Conservation (phyloP, 2,888 invertebrate genomes). For the Phaonia tiefii region DNA sequence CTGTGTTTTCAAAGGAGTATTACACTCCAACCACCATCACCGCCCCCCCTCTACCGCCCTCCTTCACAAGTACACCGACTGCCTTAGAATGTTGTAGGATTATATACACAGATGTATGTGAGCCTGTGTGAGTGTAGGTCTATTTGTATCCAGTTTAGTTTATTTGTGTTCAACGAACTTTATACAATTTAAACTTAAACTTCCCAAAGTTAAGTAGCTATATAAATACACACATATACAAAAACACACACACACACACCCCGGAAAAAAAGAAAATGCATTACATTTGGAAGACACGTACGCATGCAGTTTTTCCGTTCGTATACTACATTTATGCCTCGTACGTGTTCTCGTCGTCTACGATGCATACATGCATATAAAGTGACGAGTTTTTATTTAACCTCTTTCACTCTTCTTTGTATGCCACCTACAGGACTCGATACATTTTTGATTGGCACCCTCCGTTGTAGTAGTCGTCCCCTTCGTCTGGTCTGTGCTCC, state of each 20-base stretch:
- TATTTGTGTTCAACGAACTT: constrained; percentile 65
- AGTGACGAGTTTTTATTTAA: constrained; percentile 31
- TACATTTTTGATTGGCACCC: background rate
- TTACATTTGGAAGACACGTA: constrained; percentile 58
- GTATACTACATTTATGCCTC: constrained; percentile 64
- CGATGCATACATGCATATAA: constrained; percentile 17
- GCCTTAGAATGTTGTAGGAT: too few species aligned
- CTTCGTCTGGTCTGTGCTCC: background rate
- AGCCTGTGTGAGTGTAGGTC: constrained; percentile 29
- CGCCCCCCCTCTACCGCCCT: too few species aligned
- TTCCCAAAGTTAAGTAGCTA: constrained; percentile 63
- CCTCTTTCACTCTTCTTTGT: constrained; percentile 1
- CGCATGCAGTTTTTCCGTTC: constrained; percentile 66
- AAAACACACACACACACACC: constrained; percentile 15
- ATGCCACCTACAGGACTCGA: constrained; percentile 18
- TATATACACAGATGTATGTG: constrained; percentile 47
- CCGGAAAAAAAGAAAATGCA: background rate
- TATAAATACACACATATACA: constrained; percentile 32
- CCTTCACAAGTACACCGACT: too few species aligned
- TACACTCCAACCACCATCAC: too few species aligned
- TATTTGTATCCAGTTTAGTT: constrained; percentile 55
- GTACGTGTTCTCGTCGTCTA: constrained; percentile 60
- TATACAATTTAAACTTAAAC: constrained; percentile 66
- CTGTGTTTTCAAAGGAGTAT: background rate
- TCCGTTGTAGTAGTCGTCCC: background rate